These are phyloP conservation scores for Furcifer pardalis DNA, from an alignment of 2,797 vertebrate genomes.

Conservation along the genomic window DNA sequence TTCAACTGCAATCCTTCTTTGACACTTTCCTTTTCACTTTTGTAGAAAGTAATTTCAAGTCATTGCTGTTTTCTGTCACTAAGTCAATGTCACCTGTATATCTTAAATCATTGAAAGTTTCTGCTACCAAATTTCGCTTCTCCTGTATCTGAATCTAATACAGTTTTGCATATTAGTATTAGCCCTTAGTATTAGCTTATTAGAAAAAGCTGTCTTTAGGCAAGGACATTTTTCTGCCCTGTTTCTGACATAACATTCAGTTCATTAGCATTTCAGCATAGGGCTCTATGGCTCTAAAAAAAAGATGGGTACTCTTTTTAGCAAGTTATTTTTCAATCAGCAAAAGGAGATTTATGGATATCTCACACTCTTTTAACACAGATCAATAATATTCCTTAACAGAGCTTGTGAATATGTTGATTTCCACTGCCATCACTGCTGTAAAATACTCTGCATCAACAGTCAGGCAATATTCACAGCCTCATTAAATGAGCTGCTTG, in stretches of 20 bases:
- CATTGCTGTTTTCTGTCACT: too few species aligned
- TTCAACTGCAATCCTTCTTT: too few species aligned
- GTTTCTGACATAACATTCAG: neutral
- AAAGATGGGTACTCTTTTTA: neutral
- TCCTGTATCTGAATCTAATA: neutral
- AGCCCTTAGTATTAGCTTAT: neutral
- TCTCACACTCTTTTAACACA: neutral
- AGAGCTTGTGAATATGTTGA: accelerated
- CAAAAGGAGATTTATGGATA: constrained; percentile 1
- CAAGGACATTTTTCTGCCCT: neutral
- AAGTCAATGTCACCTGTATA: too few species aligned
- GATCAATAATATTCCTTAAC: neutral
- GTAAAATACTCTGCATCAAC: constrained; percentile 8
- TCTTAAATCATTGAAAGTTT: too few species aligned
- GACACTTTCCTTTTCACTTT: too few species aligned
- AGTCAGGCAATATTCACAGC: neutral
- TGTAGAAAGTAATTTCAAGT: too few species aligned
- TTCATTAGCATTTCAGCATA: accelerated
- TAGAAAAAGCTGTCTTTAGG: neutral
- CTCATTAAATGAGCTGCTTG: constrained; percentile 27
- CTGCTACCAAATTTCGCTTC: too few species aligned
- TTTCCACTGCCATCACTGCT: constrained; percentile 18
- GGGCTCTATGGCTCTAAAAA: neutral
- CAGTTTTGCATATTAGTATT: too few species aligned
- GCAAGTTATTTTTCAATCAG: neutral